Evolutionary conservation across 1,140 invertebrate genomes (phyloP), one percentile per base, ranked within the genome.

Genomic region (Akabosia matsudoensis): DNA sequence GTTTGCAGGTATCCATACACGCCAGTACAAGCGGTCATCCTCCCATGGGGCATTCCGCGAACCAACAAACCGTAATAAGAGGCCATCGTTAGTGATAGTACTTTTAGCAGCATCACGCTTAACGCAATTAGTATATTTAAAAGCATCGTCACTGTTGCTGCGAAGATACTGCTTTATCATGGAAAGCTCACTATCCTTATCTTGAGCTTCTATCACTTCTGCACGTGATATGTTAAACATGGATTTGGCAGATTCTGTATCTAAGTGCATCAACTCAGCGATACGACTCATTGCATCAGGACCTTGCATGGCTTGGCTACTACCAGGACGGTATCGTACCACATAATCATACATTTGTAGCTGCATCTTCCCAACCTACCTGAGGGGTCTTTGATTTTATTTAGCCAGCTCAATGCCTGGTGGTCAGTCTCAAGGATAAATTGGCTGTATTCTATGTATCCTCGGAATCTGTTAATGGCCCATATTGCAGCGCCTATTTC

Each of bases 361-460:
- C 13, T 37, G 3, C 37, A 72, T 45, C 70, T 16, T 2, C 24
- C 70, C 24, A 72, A 45, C 13, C 70, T 33, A 7, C 70, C 70
- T 10, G 70, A 22, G 4, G 70, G 33, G 14, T 37, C 70, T 37
- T 72, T 72, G 1, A 72, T 4, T 37, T 33, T 72, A 22, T 45
- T 34, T 37, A 72, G 26, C 31, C 31, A 72, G 24, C 70, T 45
- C 1, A 72, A 22, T 1, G 70, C 70, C 45, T 45, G 34, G 22
- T 89, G 82, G 71, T 85, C 82, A 16, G 82, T 83, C 31, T 85
- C 79, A 0, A 86, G 74, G 0, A 76, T 79, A 74, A 87, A 87
- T 31, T 82, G 33, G 1, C 82, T 72, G 0, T 83, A 77, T 67
- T 73, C 82, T 1, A 87, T 64, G 80, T 86, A 88, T 10, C 82